These are phyloP conservation scores for Bombus terrestris DNA, from an alignment of 1,140 invertebrate genomes.

Conservation along the genomic window DNA sequence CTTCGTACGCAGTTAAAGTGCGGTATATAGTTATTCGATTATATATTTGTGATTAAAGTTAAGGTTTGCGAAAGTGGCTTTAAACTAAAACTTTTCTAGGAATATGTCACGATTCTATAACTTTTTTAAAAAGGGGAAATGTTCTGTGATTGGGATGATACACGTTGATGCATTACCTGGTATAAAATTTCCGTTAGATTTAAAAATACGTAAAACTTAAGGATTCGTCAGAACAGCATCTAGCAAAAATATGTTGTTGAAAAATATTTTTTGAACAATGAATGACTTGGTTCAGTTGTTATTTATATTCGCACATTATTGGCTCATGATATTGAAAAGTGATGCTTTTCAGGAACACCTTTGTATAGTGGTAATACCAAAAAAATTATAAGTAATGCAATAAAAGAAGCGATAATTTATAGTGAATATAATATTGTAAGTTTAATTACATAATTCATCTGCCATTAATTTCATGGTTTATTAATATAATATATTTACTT, in stretches of 20 bases:
- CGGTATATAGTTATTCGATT: background rate
- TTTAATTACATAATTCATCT: conserved; percentile 19
- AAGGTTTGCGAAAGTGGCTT: background rate
- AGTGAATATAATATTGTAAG: conserved; percentile 84
- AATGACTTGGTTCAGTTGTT: background rate
- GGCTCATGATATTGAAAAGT: background rate
- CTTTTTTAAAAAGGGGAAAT: conserved; percentile 77
- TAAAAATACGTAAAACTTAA: background rate
- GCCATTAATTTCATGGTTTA: background rate
- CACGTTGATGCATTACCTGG: conserved; percentile 89
- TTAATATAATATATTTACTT: conserved; percentile 56
- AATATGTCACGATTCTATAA: conserved; percentile 77
- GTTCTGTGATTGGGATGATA: conserved; percentile 89
- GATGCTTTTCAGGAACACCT: conserved; percentile 84
- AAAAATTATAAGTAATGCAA: conserved; percentile 84
- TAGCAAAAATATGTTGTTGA: background rate
- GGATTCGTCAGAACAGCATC: background rate
- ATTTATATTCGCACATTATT: background rate
- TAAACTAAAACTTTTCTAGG: background rate
- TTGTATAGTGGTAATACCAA: conserved; percentile 78
- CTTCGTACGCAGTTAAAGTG: background rate
- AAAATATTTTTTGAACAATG: background rate
- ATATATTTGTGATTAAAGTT: background rate
- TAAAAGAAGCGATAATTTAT: conserved; percentile 85
- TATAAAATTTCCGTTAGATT: conserved; percentile 67